Conservation (phyloP, 2,113 vertebrate genomes). For the Ellobius talpinus region DNA sequence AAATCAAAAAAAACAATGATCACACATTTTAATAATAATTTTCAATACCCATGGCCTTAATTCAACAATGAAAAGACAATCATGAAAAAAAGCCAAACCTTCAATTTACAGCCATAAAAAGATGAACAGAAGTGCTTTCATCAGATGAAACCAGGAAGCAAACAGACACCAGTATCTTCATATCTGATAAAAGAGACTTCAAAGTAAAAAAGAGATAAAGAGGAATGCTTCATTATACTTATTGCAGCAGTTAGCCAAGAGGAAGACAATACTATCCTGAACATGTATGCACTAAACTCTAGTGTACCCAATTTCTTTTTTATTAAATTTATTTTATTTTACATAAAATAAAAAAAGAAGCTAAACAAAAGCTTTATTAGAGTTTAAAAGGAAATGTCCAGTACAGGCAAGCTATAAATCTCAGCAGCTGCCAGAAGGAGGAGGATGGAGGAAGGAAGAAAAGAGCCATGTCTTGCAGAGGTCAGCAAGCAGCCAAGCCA, state of each 20-base stretch:
- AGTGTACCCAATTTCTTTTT: background rate
- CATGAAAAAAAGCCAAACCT: no score
- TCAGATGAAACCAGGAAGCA: no score
- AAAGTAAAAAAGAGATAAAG: background rate
- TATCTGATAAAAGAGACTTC: no score
- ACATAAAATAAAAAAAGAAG: background rate
- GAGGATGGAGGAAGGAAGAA: background rate
- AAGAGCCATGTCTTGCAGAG: background rate
- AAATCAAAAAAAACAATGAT: background rate
- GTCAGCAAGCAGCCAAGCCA: background rate
- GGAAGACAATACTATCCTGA: background rate
- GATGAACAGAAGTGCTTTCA: no score
- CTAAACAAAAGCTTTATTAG: background rate
- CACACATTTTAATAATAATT: background rate
- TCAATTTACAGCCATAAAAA: no score
- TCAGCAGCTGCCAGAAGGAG: background rate
- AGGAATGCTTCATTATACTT: background rate
- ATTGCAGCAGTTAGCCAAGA: background rate
- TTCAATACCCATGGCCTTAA: background rate
- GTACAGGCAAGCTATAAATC: background rate
- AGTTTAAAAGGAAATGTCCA: background rate
- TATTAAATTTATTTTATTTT: no score
- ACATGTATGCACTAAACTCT: background rate
- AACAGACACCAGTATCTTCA: no score
- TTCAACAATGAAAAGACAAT: background rate